Percentiles rank a stretch among this genome's conserved stretches.
Evolutionary conservation across 2,113 vertebrate genomes (phyloP).

Genomic region (Scytalopus superciliaris): DNA sequence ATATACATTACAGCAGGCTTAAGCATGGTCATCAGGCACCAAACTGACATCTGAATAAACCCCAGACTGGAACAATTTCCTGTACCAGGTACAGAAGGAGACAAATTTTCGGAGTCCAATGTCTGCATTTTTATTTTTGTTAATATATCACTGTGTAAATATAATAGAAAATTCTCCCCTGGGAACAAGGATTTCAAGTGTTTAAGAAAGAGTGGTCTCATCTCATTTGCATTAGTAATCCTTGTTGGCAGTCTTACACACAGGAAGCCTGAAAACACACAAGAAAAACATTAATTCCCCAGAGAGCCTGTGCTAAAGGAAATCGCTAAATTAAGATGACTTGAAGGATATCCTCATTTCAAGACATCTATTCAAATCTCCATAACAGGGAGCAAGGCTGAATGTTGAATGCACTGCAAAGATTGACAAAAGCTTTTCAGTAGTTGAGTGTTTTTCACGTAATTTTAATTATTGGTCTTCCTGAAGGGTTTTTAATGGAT

Average conservation of each 20-base stretch:
- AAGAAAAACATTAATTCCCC: not conserved
- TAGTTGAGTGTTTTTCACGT: not conserved
- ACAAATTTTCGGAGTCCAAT: not conserved
- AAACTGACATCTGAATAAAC: not conserved
- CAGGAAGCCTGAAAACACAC: constrained; percentile 27
- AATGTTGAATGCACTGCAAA: not conserved
- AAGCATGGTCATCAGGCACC: not conserved
- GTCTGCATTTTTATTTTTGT: not conserved
- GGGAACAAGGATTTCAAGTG: not conserved
- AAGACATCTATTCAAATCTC: not conserved
- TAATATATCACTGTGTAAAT: not conserved
- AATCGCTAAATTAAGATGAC: not conserved
- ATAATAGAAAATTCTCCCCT: not conserved
- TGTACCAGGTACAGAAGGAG: not conserved
- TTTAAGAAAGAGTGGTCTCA: not conserved
- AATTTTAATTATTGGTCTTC: not conserved
- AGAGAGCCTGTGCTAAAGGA: not conserved
- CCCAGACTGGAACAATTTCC: not conserved
- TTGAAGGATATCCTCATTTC: not conserved
- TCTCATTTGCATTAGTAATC: not conserved
- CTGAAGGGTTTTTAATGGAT: not conserved
- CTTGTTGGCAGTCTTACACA: not conserved
- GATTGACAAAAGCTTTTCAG: not conserved
- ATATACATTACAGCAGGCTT: not conserved
- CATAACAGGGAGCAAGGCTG: not conserved